phyloP scores from a whole-genome alignment of 2,888 invertebrate genomes.

The Dimorphilus gyrociliatus region DNA sequence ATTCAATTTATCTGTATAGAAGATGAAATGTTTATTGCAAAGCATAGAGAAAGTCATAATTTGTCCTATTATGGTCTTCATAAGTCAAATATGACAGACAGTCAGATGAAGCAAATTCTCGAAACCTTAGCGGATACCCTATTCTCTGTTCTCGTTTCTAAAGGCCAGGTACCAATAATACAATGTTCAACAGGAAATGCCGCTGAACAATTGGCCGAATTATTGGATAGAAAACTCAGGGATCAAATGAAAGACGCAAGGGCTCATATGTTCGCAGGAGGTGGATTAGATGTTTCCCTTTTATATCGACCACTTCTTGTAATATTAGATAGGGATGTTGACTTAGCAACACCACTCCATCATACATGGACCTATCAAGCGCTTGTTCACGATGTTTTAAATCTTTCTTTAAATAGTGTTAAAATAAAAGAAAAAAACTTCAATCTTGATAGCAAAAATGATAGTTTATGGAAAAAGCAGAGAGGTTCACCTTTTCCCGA shows the following conservation, averaged over 20 bases:
- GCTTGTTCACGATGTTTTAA: slow-evolving; percentile 81
- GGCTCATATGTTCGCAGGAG: slow-evolving; percentile 67
- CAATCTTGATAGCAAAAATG: no score
- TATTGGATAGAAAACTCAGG: slow-evolving; percentile 84
- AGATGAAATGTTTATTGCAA: slow-evolving; percentile 85
- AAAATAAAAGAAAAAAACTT: no score
- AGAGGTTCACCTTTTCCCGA: slow-evolving; percentile 44
- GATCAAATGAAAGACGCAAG: slow-evolving; percentile 91
- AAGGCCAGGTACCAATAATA: slow-evolving; percentile 70
- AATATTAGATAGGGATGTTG: slow-evolving; percentile 77
- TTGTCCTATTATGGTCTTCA: slow-evolving; percentile 92
- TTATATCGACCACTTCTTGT: slow-evolving; percentile 83
- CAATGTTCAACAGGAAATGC: slow-evolving; percentile 84
- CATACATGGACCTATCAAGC: slow-evolving; percentile 99
- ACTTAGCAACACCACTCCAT: slow-evolving; percentile 91
- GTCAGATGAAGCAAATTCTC: slow-evolving; percentile 85
- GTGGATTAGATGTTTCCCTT: no score
- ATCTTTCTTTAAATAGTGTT: no score
- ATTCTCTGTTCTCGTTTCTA: slow-evolving; percentile 94
- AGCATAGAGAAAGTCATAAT: slow-evolving; percentile 75
- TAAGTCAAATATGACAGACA: slow-evolving; percentile 77
- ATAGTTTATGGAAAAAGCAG: no score
- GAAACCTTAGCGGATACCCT: slow-evolving; percentile 85
- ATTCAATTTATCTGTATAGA: slow-evolving; percentile 93
- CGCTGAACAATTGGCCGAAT: slow-evolving; percentile 93